Conservation (phyloP, 1,140 invertebrate genomes). For the Drosophila neocordata region DNA sequence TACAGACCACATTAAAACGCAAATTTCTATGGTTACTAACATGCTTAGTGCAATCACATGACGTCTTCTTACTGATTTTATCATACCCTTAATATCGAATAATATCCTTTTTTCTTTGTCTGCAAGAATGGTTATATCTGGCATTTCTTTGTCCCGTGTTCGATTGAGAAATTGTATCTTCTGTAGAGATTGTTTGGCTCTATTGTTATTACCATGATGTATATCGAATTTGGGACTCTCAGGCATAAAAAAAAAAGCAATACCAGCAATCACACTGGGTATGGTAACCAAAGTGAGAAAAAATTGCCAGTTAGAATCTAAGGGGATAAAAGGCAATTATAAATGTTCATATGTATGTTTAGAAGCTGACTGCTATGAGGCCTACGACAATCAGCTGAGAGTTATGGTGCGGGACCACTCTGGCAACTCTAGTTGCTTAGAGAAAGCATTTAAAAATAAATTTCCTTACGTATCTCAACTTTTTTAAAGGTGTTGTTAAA, state of each 20-base stretch:
- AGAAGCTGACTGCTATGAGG: too few species aligned
- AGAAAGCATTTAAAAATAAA: too few species aligned
- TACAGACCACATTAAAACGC: slow-evolving; percentile 13
- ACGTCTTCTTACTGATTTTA: neutral
- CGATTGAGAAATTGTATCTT: neutral
- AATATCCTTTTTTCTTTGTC: neutral
- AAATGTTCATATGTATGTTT: neutral
- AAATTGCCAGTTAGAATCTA: slow-evolving; percentile 12
- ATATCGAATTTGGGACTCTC: slow-evolving; percentile 20
- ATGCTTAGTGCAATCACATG: neutral
- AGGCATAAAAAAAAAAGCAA: slow-evolving; percentile 12
- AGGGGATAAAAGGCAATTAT: neutral
- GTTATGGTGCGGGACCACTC: too few species aligned
- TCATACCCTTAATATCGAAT: neutral
- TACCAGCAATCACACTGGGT: slow-evolving; percentile 10
- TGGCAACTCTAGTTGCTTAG: too few species aligned
- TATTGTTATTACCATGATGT: neutral
- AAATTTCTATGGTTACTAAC: slow-evolving; percentile 4
- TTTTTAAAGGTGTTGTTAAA: too few species aligned
- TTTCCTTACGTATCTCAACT: too few species aligned
- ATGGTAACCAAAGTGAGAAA: slow-evolving; percentile 1
- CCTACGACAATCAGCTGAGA: too few species aligned
- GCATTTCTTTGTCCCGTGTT: neutral
- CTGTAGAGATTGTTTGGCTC: neutral
- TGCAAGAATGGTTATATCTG: neutral